Base-by-base conservation (phyloP, 1,140 invertebrate genomes). In the Hyphantria cunea region DNA sequence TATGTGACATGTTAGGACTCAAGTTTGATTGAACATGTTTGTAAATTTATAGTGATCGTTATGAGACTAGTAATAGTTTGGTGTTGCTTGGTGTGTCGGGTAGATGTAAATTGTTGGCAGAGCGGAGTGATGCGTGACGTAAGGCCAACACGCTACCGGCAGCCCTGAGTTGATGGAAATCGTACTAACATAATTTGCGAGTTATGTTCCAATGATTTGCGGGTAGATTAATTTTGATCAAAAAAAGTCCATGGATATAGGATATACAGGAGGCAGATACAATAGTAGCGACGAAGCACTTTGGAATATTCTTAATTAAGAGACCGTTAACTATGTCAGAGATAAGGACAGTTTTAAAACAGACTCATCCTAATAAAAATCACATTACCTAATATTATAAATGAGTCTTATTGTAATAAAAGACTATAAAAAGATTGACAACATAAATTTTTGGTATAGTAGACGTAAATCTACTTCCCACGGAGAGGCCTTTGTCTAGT, bases 91-190 rank as follows among this genome's bases (percentile, higher is more conserved):
- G 37, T 34, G 6, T 17, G 32, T 33, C 12, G 10, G 34, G 41
- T 9, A 47, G 32, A 39, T 33, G 44, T 48, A 25, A 17, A 47
- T 11, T 6, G 50, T 41, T 10, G 39, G n/a, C 15, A 45, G 42
- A 60, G 56, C 41, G 14, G 12, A 39, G 65, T 64, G 68, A 66
- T 73, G 72, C 62, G 76, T 83, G 82, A 83, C 82, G 78, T 82
- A 74, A 83, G 37, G 42, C 25, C 31, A 56, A 50, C 74, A 79
- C 74, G 72, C 76, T 66, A 75, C 60, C 14, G 39, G 32, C 41
- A 64, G 56, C 72, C 59, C 53, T 31, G 34, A 39, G 37, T 61
- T 72, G 77, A 79, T 81, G 39, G 67, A 77, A 76, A 84, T 83
- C 81, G 64, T 60, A 44, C 66, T 71, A 69, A 74, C 65, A 74